Percentiles rank a stretch among this genome's conserved stretches.
phyloP scores from a whole-genome alignment of 1,140 invertebrate genomes.

The Ridgeia piscesae region DNA sequence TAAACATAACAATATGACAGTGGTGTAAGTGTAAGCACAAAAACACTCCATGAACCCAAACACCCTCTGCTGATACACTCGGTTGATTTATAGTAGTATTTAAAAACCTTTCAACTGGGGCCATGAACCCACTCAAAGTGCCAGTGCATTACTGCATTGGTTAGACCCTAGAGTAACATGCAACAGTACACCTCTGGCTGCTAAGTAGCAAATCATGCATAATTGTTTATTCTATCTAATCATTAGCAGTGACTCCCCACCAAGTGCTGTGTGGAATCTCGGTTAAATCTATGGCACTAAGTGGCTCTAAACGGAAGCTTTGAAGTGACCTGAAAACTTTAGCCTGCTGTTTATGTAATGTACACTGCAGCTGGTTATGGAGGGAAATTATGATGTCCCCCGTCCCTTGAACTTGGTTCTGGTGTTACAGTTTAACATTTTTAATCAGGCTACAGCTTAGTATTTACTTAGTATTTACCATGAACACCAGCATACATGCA shows the following conservation, averaged over 20 bases:
- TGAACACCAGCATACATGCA: too few species aligned
- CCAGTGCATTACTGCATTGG: not conserved
- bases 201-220: not conserved
- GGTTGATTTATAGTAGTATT: not conserved
- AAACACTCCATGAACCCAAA: not conserved
- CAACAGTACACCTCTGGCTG: not conserved
- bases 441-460: not conserved
- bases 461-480: not conserved
- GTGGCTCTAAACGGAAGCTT: not conserved
- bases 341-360: not conserved
- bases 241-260: not conserved
- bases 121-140: not conserved
- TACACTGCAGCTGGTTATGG: not conserved
- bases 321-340: not conserved
- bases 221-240: not conserved
- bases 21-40: not conserved
- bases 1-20: not conserved
- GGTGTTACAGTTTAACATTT: not conserved
- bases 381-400: not conserved
- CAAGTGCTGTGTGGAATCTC: not conserved
- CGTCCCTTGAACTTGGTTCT: not conserved
- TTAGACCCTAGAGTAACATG: not conserved
- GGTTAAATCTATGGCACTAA: not conserved
- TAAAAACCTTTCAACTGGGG: not conserved
- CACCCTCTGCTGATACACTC: not conserved